Evolutionary conservation across 2,113 vertebrate species (phyloP), one percentile per base, ranked within the genome.

Genomic region (Smithornis capensis): DNA sequence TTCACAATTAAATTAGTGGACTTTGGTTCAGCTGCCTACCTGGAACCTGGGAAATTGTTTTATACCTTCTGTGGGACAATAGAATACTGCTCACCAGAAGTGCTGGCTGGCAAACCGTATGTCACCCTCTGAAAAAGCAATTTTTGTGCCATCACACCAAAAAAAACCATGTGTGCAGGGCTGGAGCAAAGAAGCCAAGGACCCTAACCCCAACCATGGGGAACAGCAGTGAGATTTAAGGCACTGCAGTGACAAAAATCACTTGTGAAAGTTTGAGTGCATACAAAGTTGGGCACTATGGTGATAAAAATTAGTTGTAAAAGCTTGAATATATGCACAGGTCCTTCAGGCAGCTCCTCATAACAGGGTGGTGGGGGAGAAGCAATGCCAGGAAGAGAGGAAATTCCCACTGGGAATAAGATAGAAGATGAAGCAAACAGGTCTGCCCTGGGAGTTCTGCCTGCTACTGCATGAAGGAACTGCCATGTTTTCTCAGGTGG

Each of bases 81-180:
- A 9, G 99, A 99, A 91, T 99, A 99, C 97, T 99, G 99, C 67
- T 99, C 99, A 12, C 99, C 99, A 0, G 99, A 99, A 94, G 99
- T 99, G 57, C 98, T 99, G 57, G 97, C 98, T 94, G 99, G 99
- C 95, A 98, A 98, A 93, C 98, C 98, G 99, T 99, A 98, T 2
- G 99, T 96, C 76, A 89, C 75, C 57, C 44, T 98, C 95, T 67
- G 64, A 74, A 80, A n/a, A 64, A 95, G 40, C 29, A 29, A 11
- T 55, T 67, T 64, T 81, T 68, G 35, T 90, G 63, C 53, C 6
- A 15, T 65, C 7, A 6, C 42, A 50, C 42, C 4, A 16, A 40
- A 53, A n/a, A n/a, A n/a, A 19, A 17, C 31, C 13, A 14, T 1
- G 16, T 9, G 10, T 53, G 50, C 42, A 45, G 71, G 75, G 63